Percentiles rank a stretch among this genome's conserved stretches.
phyloP scores from a whole-genome alignment of 2,113 vertebrate species.

The Pluvialis apricaria region DNA sequence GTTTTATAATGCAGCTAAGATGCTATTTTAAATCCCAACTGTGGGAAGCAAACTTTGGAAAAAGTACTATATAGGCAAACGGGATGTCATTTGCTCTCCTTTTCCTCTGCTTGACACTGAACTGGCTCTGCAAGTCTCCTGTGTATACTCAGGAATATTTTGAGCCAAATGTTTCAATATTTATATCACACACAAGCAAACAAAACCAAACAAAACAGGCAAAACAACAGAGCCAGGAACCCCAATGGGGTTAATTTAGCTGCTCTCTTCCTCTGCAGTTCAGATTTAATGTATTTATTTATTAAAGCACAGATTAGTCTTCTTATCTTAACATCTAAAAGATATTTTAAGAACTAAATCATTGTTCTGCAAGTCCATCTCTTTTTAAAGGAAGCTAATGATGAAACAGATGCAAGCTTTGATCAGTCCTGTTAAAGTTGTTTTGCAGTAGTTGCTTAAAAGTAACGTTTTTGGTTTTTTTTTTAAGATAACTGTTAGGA shows the following conservation, averaged over 20 bases:
- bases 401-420: not conserved
- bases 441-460: not conserved
- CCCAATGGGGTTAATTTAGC: slow-evolving; percentile 21
- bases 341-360: not conserved
- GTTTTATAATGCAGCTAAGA: not conserved
- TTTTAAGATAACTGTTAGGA: not conserved
- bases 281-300: not conserved
- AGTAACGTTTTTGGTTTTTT: accelerated
- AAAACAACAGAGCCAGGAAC: not conserved
- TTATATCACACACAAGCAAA: slow-evolving; percentile 30
- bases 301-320: not conserved
- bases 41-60: slow-evolving; percentile 40
- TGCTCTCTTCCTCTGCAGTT: not conserved
- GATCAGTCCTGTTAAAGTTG: not conserved
- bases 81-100: slow-evolving; percentile 37
- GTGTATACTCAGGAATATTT: slow-evolving; percentile 25
- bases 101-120: slow-evolving; percentile 35
- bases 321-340: not conserved
- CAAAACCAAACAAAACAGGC: slow-evolving; percentile 5
- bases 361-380: not conserved
- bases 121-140: slow-evolving; percentile 15
- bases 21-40: slow-evolving; percentile 37
- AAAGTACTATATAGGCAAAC: slow-evolving; percentile 3
- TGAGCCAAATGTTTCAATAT: slow-evolving; percentile 48
- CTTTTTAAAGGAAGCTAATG: not conserved